A percentile compares a stretch with the other conserved stretches of the same genome.
Evolutionary conservation across 2,888 invertebrate species (phyloP).

Genomic region (Dryocosmus kuriphilus): DNA sequence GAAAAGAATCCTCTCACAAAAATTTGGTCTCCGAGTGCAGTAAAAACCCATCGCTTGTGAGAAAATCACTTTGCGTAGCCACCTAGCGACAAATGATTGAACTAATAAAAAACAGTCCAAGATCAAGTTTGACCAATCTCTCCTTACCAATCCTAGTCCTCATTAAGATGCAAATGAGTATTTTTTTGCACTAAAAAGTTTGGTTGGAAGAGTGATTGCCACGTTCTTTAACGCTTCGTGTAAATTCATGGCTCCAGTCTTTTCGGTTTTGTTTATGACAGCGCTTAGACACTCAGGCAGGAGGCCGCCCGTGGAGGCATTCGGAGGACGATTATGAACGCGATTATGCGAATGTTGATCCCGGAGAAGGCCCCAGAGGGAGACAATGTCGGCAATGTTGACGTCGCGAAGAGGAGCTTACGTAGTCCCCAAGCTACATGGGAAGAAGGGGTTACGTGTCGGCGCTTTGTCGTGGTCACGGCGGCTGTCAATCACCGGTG

Average conservation of each 20-base stretch:
- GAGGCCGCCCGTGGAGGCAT: conserved; percentile 27
- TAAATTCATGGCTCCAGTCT: background rate
- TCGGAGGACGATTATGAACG: conserved; percentile 33
- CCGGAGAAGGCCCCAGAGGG: conserved; percentile 2
- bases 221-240: background rate
- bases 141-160: background rate
- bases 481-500: conserved; percentile 75
- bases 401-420: conserved; percentile 51
- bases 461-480: conserved; percentile 77
- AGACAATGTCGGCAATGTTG: conserved; percentile 50
- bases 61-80: background rate
- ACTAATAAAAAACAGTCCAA: background rate
- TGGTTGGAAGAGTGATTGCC: conserved; percentile 2
- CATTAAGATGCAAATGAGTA: background rate
- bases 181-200: background rate
- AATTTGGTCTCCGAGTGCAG: too few relatives aligned
- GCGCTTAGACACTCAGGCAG: conserved; percentile 6
- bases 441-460: conserved; percentile 64
- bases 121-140: background rate
- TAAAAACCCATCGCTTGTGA: background rate
- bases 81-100: background rate
- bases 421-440: conserved; percentile 49
- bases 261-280: conserved; percentile 28
- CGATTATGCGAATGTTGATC: conserved; percentile 34
- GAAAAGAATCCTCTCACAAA: too few relatives aligned